A percentile compares a stretch with the other conserved stretches of the same genome.
phyloP scores from a whole-genome alignment of 2,113 vertebrate species.

The Alethe diademata region DNA sequence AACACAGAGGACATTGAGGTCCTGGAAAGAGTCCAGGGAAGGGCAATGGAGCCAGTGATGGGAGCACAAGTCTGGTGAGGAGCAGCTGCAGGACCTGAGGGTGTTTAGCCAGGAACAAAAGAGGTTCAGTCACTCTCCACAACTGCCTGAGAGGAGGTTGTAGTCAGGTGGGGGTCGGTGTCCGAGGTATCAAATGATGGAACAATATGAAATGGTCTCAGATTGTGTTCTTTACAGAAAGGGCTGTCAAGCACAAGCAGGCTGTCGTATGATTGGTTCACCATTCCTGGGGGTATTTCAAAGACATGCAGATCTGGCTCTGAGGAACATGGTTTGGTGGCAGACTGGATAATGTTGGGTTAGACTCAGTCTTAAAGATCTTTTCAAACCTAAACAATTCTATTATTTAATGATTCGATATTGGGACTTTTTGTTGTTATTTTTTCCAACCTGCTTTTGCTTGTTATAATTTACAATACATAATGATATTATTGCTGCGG shows the following conservation, averaged over 20 bases:
- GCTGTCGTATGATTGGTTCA: background rate
- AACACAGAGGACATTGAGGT: no score
- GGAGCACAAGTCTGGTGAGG: no score
- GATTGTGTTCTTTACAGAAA: background rate
- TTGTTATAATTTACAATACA: background rate
- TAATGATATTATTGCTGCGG: background rate
- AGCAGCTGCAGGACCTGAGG: no score
- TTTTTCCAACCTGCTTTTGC: background rate
- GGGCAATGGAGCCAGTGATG: no score
- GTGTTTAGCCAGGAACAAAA: no score
- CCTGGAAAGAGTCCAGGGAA: no score
- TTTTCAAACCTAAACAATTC: background rate
- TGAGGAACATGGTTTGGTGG: background rate
- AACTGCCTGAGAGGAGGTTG: background rate
- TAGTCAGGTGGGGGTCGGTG: fast-evolving
- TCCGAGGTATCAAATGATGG: background rate
- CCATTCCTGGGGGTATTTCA: background rate
- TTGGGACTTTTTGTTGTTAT: background rate
- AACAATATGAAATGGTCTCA: background rate
- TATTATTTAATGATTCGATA: background rate
- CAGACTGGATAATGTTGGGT: background rate
- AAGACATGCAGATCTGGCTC: background rate
- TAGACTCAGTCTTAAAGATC: background rate
- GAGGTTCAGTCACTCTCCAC: no score
- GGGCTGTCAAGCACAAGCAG: background rate